Base-by-base conservation (phyloP, 2,888 invertebrate genomes). In the Drosophila ezoana region DNA sequence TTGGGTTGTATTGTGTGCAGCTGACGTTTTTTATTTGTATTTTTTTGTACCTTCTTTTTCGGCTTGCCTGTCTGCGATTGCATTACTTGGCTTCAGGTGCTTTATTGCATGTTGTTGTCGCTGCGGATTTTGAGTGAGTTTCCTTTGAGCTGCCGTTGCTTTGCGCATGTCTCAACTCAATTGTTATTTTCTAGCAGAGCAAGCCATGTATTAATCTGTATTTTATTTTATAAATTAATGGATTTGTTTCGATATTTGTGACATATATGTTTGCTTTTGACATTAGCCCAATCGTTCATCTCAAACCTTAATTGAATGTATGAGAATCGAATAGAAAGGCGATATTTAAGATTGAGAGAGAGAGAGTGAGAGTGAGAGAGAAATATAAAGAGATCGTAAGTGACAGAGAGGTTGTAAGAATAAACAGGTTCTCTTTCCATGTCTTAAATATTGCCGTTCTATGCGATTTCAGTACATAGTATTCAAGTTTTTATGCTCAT, bases 111-210 rank as follows among this genome's bases (percentile, higher is more conserved):
- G 66, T 75, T 67, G 64, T 49, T 61, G 54, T 45, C 20, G 18
- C 49, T 49, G 59, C 57, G 41, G 23, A 51, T 18, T 51, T 59
- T 66, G 81, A 87, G 84, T 71, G 82, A 56, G 35, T 63, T 43
- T 16, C 2, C 20, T 33, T 58, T 57, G 44, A 61, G 70, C 14
- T 32, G 6, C 5, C 10, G 1, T 3, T 5, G 6, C 14, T 62
- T 3, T 81, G 85, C 81, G 81, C 82, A 82, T 82, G 82, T 37
- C 64, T 49, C 53, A 45, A 35, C 49, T 48, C 44, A 49, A 45
- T 48, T 41, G 0, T 14, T 40, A 2, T 16, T 8, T 33, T 20
- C 35, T 48, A 18, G n/a, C 9, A 14, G 9, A 14, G 23, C 81
- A 84, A 8, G 2, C 79, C 69, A 74, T 84, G 74, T 70, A 47